Percentiles rank a stretch among this genome's conserved stretches.
Conservation (phyloP, 2,113 vertebrate genomes). For the Heloderma charlesbogerti region DNA sequence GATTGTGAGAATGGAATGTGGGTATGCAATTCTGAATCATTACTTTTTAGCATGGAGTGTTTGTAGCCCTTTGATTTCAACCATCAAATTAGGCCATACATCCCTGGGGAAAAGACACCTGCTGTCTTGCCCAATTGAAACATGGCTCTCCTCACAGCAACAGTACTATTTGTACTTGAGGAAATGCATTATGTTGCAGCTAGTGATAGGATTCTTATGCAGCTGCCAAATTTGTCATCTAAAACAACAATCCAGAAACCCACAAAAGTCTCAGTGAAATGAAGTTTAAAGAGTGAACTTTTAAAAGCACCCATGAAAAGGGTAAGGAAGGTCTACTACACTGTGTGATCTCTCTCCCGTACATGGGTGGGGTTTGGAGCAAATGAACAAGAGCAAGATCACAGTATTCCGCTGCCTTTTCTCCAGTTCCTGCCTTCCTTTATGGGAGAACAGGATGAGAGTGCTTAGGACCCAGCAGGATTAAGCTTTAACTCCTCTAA, state of each 20-base stretch:
- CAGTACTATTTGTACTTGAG: background rate
- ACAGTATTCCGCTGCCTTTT: background rate
- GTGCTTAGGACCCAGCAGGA: background rate
- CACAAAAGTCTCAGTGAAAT: background rate
- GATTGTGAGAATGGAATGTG: background rate
- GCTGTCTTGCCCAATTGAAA: background rate
- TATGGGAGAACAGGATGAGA: background rate
- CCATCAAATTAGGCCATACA: background rate
- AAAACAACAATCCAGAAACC: background rate
- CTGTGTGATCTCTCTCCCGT: no score
- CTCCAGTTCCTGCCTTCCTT: background rate
- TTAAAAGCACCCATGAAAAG: background rate
- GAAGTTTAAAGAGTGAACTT: background rate
- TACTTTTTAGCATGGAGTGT: background rate
- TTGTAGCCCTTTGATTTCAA: background rate
- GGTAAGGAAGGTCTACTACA: no score
- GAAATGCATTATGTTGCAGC: background rate
- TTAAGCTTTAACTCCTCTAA: background rate
- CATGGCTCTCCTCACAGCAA: background rate
- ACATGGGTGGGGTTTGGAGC: background rate
- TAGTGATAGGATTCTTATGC: background rate
- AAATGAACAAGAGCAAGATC: background rate
- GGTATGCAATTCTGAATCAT: background rate
- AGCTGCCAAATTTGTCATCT: background rate
- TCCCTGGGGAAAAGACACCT: background rate